phyloP scores from a whole-genome alignment of 2,113 vertebrate genomes.

The Telmatochromis sp. region DNA sequence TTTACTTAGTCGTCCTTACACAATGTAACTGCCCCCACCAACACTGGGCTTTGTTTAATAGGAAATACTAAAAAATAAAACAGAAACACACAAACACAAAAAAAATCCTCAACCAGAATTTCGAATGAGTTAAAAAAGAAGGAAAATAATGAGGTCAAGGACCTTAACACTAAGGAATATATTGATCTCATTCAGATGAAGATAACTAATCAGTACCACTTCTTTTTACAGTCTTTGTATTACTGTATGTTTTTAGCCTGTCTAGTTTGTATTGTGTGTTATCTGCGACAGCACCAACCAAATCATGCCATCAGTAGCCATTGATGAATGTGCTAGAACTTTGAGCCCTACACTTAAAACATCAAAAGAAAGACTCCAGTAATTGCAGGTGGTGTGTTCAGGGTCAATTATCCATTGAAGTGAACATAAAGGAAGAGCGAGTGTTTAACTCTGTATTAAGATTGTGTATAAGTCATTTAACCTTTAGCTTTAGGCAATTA shows the following conservation, averaged over 20 bases:
- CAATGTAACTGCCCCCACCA: not conserved
- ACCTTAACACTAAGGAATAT: not conserved
- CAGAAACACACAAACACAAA: not conserved
- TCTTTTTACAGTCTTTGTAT: not conserved
- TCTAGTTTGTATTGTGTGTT: not conserved
- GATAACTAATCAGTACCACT: not conserved
- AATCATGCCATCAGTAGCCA: not conserved
- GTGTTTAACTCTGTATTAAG: constrained; percentile 9
- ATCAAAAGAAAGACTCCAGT: not conserved
- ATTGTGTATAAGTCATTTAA: constrained; percentile 33
- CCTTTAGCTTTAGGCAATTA: constrained; percentile 52
- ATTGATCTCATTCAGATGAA: not conserved
- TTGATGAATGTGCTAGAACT: not conserved
- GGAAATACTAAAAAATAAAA: not conserved
- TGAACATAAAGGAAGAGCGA: not conserved
- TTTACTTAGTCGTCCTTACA: not conserved
- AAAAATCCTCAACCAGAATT: not conserved
- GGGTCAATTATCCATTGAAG: constrained; percentile 11
- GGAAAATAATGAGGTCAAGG: not conserved
- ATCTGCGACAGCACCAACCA: not conserved
- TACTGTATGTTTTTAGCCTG: not conserved
- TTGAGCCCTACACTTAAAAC: not conserved
- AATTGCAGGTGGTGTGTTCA: not conserved
- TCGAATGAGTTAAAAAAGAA: not conserved
- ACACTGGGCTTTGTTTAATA: not conserved